Evolutionary conservation across 2,797 vertebrate genomes (phyloP).

Genomic region (Esox masquinongy): DNA sequence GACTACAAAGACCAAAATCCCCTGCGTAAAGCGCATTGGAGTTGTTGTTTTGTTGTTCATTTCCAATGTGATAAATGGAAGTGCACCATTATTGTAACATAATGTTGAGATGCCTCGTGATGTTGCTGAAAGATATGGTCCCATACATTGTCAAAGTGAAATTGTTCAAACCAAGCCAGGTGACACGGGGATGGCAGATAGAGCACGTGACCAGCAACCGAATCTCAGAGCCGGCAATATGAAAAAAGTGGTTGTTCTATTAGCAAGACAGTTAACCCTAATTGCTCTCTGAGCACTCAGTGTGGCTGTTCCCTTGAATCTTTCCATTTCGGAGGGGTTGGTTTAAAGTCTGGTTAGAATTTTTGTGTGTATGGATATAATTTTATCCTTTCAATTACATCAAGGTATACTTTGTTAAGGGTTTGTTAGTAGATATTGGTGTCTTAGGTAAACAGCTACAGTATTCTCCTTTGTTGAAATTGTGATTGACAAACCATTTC

Average conservation of each 20-base stretch:
- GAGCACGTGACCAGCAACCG: no score
- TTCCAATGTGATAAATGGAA: conserved; percentile 43
- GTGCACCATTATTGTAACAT: conserved; percentile 32
- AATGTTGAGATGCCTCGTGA: background rate
- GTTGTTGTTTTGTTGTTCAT: conserved; percentile 14
- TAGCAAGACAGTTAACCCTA: no score
- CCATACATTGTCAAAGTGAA: background rate
- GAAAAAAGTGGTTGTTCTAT: no score
- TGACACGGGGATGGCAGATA: background rate
- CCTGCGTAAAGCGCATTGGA: conserved; percentile 24
- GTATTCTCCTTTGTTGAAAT: background rate
- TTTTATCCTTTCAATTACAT: background rate
- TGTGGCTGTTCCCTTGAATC: no score
- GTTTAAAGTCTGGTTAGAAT: no score
- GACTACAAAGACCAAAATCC: conserved; percentile 53
- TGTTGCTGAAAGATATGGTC: background rate
- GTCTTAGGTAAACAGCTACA: background rate
- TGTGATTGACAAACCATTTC: background rate
- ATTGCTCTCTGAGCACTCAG: no score
- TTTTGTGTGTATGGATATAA: no score
- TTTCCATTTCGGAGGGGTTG: no score
- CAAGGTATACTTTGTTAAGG: background rate
- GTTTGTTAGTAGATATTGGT: background rate
- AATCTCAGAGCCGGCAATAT: no score
- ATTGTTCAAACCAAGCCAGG: background rate